phyloP scores from a whole-genome alignment of 2,888 invertebrate genomes.

The Gymnoscelis rufifasciata region DNA sequence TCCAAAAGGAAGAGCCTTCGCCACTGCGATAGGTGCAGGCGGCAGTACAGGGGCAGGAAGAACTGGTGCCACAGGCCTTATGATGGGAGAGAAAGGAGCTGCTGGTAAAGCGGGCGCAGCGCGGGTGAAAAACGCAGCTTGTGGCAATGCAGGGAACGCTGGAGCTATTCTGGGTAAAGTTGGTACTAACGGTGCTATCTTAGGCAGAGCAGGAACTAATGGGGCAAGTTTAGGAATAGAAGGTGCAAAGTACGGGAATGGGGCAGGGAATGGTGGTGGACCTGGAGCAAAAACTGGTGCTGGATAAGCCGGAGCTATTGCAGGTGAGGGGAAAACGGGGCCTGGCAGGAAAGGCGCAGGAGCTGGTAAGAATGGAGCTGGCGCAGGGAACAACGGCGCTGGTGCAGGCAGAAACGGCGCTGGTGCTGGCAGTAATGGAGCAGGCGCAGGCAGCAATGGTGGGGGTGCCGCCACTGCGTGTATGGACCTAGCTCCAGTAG shows the following conservation, averaged over 20 bases:
- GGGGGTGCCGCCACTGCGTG: constrained; percentile 59
- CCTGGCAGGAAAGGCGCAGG: constrained; percentile 33
- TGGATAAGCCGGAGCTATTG: constrained; percentile 21
- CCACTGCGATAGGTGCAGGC: constrained; percentile 46
- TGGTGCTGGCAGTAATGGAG: constrained; percentile 30
- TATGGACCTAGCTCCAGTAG: constrained; percentile 59
- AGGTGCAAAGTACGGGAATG: constrained; percentile 21
- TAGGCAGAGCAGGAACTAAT: constrained; percentile 22
- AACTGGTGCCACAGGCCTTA: constrained; percentile 40
- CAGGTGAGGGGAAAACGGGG: constrained; percentile 32
- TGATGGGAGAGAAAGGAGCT: constrained; percentile 48
- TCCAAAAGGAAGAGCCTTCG: constrained; percentile 41
- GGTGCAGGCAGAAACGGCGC: constrained; percentile 29
- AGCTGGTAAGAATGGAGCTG: constrained; percentile 34
- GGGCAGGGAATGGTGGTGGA: constrained; percentile 28
- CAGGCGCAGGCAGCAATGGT: constrained; percentile 29
- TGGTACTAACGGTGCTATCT: constrained; percentile 23
- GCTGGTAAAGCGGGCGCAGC: constrained; percentile 32
- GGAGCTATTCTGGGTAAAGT: constrained; percentile 27
- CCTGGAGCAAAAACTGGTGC: constrained; percentile 24
- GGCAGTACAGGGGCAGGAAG: constrained; percentile 40
- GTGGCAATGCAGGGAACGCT: constrained; percentile 20
- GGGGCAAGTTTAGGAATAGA: constrained; percentile 24
- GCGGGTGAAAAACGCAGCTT: constrained; percentile 36
- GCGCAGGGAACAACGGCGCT: constrained; percentile 23